Evolutionary conservation across 2,113 vertebrate genomes (phyloP), one percentile per base, ranked within the genome.

Genomic region (Sinocyclocheilus anshuiensis): DNA sequence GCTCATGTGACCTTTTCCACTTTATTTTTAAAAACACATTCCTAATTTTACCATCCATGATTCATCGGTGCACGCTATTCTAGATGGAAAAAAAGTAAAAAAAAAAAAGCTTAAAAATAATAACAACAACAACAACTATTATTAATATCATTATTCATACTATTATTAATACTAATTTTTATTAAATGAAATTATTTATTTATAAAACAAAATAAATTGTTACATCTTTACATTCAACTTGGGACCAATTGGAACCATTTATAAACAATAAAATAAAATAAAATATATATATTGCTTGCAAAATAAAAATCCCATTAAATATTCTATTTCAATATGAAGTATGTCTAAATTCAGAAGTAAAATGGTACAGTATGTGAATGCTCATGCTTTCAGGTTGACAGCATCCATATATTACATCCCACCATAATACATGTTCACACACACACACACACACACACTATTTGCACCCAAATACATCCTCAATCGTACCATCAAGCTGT

Each of bases 401-500:
- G 59, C 59, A 63, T 11, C 3, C 22, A n/a, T 55, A 55, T 55
- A 18, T 55, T 55, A 4, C 16, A 15, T 69, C 15, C 18, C 36
- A 72, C 69, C 9, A 42, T 72, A 10, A 39, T 72, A 72, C 69
- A 33, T 42, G 9, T 22, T 10, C 16, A 20, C 1, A 10, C 33
- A 20, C 67, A 69, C 24, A 85, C 53, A 80, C 72, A 77, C 55
- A 71, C 45, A 48, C 10, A 48, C 45, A 48, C 10, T 12, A 48
- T 12, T 48, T 12, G 45, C 36, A 65, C 33, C 72, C 22, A 29
- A 78, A 11, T 55, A 20, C 53, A 59, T 59, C 53, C 9, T 57
- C 29, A 78, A 75, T 12, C 26, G 80, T 65, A 7, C 53, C 76
- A 53, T 69, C 57, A 59, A 33, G 42, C 81, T 75, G 39, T 86